Base-by-base conservation (phyloP, 1,140 invertebrate species). In the Mycetomoellerius zeteki region DNA sequence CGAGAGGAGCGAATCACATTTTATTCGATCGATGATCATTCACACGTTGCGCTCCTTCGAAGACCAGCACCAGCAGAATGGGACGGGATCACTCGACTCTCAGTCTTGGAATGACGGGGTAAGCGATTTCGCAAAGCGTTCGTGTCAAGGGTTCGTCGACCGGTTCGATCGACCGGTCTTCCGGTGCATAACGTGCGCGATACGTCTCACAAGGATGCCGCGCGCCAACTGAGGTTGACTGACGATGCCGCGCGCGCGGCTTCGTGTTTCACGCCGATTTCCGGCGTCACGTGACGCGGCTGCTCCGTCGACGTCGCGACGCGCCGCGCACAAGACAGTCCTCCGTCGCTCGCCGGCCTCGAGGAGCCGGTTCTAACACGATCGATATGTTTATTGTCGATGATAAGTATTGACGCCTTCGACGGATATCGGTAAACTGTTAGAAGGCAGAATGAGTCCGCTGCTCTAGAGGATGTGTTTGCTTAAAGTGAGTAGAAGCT, bases 141-240 rank as follows among this genome's bases (percentile, higher is more conserved):
- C 62, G 69, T 75, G 75, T 50, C 2, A 12, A 50, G 54, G 16
- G 50, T 52, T 60, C 50, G 56, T 43, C 24, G 37, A 33, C 30
- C 47, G 47, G 33, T 75, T 37, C 60, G 73, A 64, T 78, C 71
- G 43, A 73, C 37, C 27, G 43, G n/a, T 52, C 58, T 85, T 33
- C 24, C 33, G 1, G 30, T 37, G 7, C 67, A 7, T 8, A 10
- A 50, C 14, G 58, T 43, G 58, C 89, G 60, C 89, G 92, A 92
- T 88, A 85, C 86, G 78, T 86, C 84, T 88, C 88, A 85, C 73
- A 78, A 90, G 86, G 86, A 88, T 86, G 91, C 85, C 93, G 92
- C 92, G 93, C 92, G 89, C 69, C 87, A 91, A 93, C 93, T 93
- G 92, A 89, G 78, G 65, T 90, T 71, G 54, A 88, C 67, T 65